Evolutionary conservation across 2,888 invertebrate genomes (phyloP).

Genomic region (Patella pellucida): DNA sequence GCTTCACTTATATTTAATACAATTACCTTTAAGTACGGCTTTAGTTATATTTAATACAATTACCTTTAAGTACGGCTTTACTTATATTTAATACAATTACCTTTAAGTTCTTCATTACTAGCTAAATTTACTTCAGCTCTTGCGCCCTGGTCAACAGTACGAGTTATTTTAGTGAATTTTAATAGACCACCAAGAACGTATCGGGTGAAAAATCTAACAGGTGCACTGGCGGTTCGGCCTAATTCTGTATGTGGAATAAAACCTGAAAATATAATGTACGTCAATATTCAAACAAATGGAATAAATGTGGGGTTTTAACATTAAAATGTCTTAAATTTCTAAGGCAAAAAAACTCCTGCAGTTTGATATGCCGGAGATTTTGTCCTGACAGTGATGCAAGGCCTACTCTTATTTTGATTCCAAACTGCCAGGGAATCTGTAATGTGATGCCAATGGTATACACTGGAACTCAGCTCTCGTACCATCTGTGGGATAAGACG

Average conservation of each 20-base stretch:
- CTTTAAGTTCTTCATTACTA: constrained; percentile 54
- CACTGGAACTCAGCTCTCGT: too few species aligned
- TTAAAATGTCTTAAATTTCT: not conserved
- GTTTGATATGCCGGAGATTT: not conserved
- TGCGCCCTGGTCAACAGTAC: constrained; percentile 49
- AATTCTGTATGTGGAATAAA: constrained; percentile 59
- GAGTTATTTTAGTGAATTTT: constrained; percentile 46
- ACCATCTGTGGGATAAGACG: too few species aligned
- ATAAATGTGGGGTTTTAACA: not conserved
- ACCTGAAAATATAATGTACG: constrained; percentile 28
- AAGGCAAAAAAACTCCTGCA: not conserved
- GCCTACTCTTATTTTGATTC: not conserved
- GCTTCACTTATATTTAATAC: too few species aligned
- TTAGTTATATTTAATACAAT: too few species aligned
- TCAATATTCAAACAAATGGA: not conserved
- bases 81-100: constrained; percentile 28
- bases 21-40: constrained; percentile 53
- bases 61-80: constrained; percentile 43
- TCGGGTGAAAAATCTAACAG: constrained; percentile 45
- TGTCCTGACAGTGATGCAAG: not conserved
- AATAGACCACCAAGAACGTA: constrained; percentile 47
- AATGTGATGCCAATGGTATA: too few species aligned
- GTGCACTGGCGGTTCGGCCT: constrained; percentile 40
- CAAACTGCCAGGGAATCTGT: too few species aligned
- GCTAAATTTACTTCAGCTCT: constrained; percentile 47